A percentile compares a stretch with the other conserved stretches of the same genome.
These are phyloP conservation scores for Heliconius nattereri DNA, from an alignment of 1,140 invertebrate species.

Conservation along the genomic window DNA sequence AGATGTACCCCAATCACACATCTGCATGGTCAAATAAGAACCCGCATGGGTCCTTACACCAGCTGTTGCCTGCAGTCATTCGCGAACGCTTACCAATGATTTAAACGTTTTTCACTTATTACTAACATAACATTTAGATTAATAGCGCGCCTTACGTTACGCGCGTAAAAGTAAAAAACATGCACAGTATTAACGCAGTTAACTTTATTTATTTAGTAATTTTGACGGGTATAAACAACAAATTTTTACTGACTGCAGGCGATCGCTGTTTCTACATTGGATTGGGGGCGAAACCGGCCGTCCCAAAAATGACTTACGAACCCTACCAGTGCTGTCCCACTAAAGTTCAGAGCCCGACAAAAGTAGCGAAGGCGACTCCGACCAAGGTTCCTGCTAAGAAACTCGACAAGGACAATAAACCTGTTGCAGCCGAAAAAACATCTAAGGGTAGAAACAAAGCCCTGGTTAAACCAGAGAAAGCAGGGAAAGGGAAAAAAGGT, in stretches of 20 bases:
- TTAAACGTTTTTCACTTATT: conserved; percentile 71
- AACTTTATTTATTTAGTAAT: conserved; percentile 65
- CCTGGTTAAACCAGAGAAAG: conserved; percentile 79
- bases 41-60: conserved; percentile 74
- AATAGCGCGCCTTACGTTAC: conserved; percentile 65
- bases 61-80: conserved; percentile 81
- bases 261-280: conserved; percentile 97
- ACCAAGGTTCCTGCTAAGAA: conserved; percentile 76
- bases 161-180: conserved; percentile 60
- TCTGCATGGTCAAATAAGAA: conserved; percentile 77
- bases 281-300: conserved; percentile 91
- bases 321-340: conserved; percentile 94
- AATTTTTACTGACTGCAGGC: conserved; percentile 87
- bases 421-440: conserved; percentile 62
- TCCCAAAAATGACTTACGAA: conserved; percentile 90
- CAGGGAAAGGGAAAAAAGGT: conserved; percentile 88
- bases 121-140: conserved; percentile 78
- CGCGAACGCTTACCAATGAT: conserved; percentile 75
- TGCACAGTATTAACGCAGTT: conserved; percentile 77
- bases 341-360: conserved; percentile 87
- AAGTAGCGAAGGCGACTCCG: conserved; percentile 85
- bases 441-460: conserved; percentile 77
- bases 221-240: conserved; percentile 73
- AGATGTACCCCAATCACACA: conserved; percentile 69
- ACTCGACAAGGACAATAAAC: conserved; percentile 65